phyloP scores from a whole-genome alignment of 2,113 vertebrate genomes.

The Gobio gobio region DNA sequence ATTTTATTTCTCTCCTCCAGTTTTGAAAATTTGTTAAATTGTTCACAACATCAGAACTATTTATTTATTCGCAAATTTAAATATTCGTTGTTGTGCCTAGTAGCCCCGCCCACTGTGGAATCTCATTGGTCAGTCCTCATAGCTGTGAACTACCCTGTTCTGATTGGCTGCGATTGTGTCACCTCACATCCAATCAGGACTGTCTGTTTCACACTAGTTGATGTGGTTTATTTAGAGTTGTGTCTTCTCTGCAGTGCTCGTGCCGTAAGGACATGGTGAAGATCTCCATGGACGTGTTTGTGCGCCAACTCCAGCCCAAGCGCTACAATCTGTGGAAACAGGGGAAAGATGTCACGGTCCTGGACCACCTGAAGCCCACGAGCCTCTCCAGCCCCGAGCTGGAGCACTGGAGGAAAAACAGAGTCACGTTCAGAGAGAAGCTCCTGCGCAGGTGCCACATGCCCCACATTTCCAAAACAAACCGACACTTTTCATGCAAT shows the following conservation, averaged over 20 bases:
- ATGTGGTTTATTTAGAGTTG: neutral
- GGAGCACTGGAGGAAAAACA: conserved; percentile 86
- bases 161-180: neutral
- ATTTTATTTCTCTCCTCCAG: too few species aligned
- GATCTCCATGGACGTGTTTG: conserved; percentile 99
- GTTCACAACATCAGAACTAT: too few species aligned
- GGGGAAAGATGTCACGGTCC: conserved; percentile 83
- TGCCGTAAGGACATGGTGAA: conserved; percentile 99
- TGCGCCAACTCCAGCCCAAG: conserved; percentile 90
- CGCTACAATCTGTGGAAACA: conserved; percentile 95
- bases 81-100: neutral
- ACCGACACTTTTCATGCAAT: too few species aligned
- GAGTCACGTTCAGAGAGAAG: conserved; percentile 80
- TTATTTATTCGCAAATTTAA: too few species aligned
- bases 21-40: too few species aligned
- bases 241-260: conserved; percentile 79
- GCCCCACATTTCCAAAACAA: too few species aligned
- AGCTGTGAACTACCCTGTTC: neutral
- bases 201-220: neutral
- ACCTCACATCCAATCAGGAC: neutral
- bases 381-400: conserved; percentile 85
- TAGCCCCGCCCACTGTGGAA: neutral
- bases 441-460: conserved; percentile 71
- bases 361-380: conserved; percentile 91
- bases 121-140: neutral